Percentiles rank a stretch among this genome's conserved stretches.
These are phyloP conservation scores for Gobionotothen gibberifrons DNA, from an alignment of 2,797 vertebrate genomes.

Conservation along the genomic window DNA sequence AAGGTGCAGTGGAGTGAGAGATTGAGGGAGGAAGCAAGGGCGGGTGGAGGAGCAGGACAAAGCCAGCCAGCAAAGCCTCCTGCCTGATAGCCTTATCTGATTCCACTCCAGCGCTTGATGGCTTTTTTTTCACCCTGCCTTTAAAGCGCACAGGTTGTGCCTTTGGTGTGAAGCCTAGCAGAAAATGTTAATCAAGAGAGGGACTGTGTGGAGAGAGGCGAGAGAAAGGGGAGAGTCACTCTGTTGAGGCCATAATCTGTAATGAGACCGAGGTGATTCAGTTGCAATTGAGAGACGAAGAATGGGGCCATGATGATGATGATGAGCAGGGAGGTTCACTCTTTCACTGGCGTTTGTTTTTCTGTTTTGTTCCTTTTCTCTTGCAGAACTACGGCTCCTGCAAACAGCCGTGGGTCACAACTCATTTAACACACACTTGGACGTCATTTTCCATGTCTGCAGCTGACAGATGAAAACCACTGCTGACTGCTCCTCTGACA, in stretches of 20 bases:
- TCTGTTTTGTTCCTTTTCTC: slow-evolving; percentile 73
- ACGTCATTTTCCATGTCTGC: slow-evolving; percentile 64
- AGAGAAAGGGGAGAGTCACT: slow-evolving; percentile 77
- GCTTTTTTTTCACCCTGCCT: slow-evolving; percentile 76
- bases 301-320: slow-evolving; percentile 78
- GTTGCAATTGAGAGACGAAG: slow-evolving; percentile 78
- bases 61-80: slow-evolving; percentile 88
- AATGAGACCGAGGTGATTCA: slow-evolving; percentile 82
- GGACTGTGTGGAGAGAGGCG: slow-evolving; percentile 73
- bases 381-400: slow-evolving; percentile 55
- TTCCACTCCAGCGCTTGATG: slow-evolving; percentile 85
- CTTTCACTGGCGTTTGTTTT: slow-evolving; percentile 78
- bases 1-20: slow-evolving; percentile 96
- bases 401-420: slow-evolving; percentile 74
- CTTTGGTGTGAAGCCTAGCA: slow-evolving; percentile 87
- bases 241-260: slow-evolving; percentile 77
- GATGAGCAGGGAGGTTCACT: slow-evolving; percentile 79
- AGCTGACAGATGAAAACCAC: slow-evolving; percentile 74
- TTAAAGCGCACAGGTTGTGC: slow-evolving; percentile 87
- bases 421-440: slow-evolving; percentile 79
- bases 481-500: slow-evolving; percentile 54
- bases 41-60: slow-evolving; percentile 87
- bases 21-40: slow-evolving; percentile 90
- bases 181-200: slow-evolving; percentile 88
- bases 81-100: slow-evolving; percentile 92